Percentiles rank a stretch among this genome's conserved stretches.
phyloP scores from a whole-genome alignment of 2,888 invertebrate genomes.

The Halictus ligatus region DNA sequence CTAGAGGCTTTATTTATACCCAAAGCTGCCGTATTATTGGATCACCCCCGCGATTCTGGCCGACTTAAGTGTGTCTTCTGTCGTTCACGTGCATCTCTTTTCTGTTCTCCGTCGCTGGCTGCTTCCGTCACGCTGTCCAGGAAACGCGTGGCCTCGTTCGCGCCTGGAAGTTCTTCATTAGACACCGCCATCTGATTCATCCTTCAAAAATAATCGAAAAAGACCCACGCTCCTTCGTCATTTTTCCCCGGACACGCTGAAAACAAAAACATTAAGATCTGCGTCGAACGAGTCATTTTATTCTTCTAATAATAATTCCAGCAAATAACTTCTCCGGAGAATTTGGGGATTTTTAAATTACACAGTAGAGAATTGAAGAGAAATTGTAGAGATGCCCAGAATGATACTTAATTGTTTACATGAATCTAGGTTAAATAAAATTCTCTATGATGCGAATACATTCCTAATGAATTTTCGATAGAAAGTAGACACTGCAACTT shows the following conservation, averaged over 20 bases:
- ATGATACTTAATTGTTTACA: too few relatives aligned
- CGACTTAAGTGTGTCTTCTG: slow-evolving; percentile 63
- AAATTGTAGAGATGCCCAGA: too few relatives aligned
- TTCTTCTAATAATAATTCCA: neutral
- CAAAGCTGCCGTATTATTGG: slow-evolving; percentile 83
- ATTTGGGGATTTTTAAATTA: too few relatives aligned
- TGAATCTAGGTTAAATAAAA: too few relatives aligned
- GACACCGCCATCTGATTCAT: neutral
- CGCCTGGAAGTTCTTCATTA: neutral
- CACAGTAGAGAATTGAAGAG: too few relatives aligned
- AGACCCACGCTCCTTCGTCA: neutral
- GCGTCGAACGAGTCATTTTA: neutral
- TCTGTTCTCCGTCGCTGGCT: slow-evolving; percentile 29
- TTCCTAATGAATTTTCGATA: too few relatives aligned
- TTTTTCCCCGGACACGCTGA: neutral
- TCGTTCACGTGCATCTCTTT: slow-evolving; percentile 43
- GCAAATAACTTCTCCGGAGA: too few relatives aligned
- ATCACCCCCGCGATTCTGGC: slow-evolving; percentile 81
- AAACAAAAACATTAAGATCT: neutral
- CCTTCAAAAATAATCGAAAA: neutral
- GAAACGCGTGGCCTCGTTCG: slow-evolving; percentile 22
- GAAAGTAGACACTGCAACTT: too few relatives aligned
- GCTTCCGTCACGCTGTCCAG: slow-evolving; percentile 45
- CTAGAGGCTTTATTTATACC: slow-evolving; percentile 82
- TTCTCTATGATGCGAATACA: too few relatives aligned